Percentiles rank a stretch among this genome's conserved stretches.
These are phyloP conservation scores for Bos taurus DNA, from an alignment of 2,113 vertebrate species.

Conservation along the genomic window ARS-UCD2.0 NC_037356.1:21140501-21141000, in stretches of 20 bases:
- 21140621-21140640: no score
- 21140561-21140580: no score
- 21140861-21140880: not conserved
- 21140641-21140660: no score
- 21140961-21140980: not conserved
- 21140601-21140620: no score
- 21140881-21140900: accelerated
- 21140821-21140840: no score
- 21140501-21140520: no score
- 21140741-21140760: not conserved
- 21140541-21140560: no score
- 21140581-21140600: no score
- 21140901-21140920: accelerated
- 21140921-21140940: accelerated
- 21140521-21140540: no score
- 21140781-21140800: not conserved
- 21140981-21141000: not conserved
- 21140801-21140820: not conserved
- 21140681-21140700: no score
- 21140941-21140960: not conserved
- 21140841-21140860: no score
- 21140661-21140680: no score
- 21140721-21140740: not conserved
- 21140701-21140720: not conserved
- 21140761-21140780: not conserved